Percentiles rank a stretch among this genome's conserved stretches.
Evolutionary conservation across 2,888 invertebrate species (phyloP).

Genomic region (Ecdyonurus torrentis): DNA sequence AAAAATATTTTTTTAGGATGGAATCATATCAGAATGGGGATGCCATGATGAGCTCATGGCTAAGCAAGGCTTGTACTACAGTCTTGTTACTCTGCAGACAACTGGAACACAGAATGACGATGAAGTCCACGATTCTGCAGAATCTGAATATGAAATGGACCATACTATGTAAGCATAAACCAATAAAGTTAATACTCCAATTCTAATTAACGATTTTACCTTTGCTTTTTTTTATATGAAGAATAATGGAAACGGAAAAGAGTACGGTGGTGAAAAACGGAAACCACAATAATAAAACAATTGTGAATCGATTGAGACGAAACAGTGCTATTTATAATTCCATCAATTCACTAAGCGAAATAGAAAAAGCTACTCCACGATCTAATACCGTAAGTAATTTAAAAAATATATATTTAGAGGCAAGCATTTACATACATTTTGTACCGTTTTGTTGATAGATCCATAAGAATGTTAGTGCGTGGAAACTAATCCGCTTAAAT

Average conservation of each 20-base stretch:
- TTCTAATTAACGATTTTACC: background rate
- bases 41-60: constrained; percentile 21
- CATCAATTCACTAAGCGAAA: background rate
- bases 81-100: constrained; percentile 19
- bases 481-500: constrained; percentile 19
- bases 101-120: constrained; percentile 9
- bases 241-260: background rate
- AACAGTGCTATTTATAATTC: too few species aligned
- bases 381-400: constrained; percentile 13
- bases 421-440: too few species aligned
- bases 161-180: background rate
- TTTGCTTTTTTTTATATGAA: too few species aligned
- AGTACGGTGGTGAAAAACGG: background rate
- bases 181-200: background rate
- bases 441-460: constrained; percentile 4
- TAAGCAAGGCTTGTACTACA: constrained; percentile 20
- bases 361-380: background rate
- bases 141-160: constrained; percentile 14
- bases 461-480: constrained; percentile 9
- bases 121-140: constrained; percentile 5
- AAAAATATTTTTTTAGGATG: constrained; percentile 15
- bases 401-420: too few species aligned
- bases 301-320: background rate
- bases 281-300: background rate
- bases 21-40: constrained; percentile 21